These are phyloP conservation scores for Enteromius fasciolatus DNA, from an alignment of 2,797 vertebrate species.

Conservation along the genomic window DNA sequence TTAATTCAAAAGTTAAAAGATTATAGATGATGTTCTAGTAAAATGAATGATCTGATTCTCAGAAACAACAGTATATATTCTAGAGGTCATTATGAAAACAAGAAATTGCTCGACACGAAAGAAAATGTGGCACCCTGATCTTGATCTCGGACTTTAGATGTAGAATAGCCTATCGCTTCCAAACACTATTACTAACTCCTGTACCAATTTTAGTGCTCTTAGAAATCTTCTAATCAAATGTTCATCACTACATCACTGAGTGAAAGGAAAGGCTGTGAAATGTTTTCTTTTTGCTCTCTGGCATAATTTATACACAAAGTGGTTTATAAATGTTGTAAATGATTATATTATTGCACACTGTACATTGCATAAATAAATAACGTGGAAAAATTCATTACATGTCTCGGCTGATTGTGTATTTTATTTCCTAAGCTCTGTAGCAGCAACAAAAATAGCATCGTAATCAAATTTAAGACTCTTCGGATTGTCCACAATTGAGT, in stretches of 20 bases:
- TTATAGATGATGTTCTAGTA: neutral
- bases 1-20: neutral
- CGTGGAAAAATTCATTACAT: slow-evolving; percentile 59
- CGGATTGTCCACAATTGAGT: neutral
- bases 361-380: slow-evolving; percentile 78
- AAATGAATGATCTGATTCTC: neutral
- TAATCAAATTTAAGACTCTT: slow-evolving; percentile 19
- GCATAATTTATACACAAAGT: slow-evolving; percentile 75
- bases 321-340: slow-evolving; percentile 80
- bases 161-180: slow-evolving; percentile 11
- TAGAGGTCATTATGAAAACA: neutral
- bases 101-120: neutral
- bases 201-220: slow-evolving; percentile 55
- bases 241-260: slow-evolving; percentile 55
- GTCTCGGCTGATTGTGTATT: slow-evolving; percentile 31
- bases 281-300: slow-evolving; percentile 66
- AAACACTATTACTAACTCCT: slow-evolving; percentile 54
- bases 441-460: neutral
- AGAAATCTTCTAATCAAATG: slow-evolving; percentile 43
- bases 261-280: slow-evolving; percentile 58
- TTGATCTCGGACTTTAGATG: neutral
- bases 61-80: neutral
- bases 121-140: neutral
- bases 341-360: slow-evolving; percentile 73
- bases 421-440: slow-evolving; percentile 16